Evolutionary conservation across 2,888 invertebrate genomes (phyloP).

Genomic region (Anoplius nigerrimus): DNA sequence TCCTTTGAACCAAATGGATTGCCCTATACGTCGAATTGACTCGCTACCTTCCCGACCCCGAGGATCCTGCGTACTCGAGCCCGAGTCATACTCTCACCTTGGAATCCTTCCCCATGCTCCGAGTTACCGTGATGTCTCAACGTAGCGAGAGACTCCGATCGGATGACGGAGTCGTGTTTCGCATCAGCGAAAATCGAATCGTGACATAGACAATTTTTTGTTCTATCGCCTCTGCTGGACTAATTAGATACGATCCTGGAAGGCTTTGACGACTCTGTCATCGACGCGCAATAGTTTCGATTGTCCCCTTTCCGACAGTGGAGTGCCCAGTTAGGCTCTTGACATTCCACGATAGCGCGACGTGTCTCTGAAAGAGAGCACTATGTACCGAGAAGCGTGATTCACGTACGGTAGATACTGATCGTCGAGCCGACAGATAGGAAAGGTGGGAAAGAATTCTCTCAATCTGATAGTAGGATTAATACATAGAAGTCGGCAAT

Average conservation of each 20-base stretch:
- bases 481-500: too few species aligned
- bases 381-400: too few species aligned
- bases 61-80: slow-evolving; percentile 34
- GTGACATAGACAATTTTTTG: background rate
- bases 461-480: too few species aligned
- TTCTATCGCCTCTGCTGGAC: background rate
- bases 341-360: too few species aligned
- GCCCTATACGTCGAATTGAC: slow-evolving; percentile 32
- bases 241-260: background rate
- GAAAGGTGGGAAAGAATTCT: too few species aligned
- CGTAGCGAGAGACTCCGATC: background rate
- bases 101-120: slow-evolving; percentile 3
- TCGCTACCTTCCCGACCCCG: slow-evolving; percentile 39
- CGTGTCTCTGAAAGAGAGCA: too few species aligned
- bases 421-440: too few species aligned
- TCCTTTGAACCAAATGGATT: slow-evolving; percentile 53
- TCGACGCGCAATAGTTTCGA: background rate
- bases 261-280: background rate
- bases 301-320: background rate
- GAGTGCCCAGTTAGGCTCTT: too few species aligned
- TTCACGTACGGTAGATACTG: too few species aligned
- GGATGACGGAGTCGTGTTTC: background rate
- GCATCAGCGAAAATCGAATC: background rate
- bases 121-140: background rate
- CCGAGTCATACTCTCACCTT: slow-evolving; percentile 32